A percentile compares a stretch with the other conserved stretches of the same genome.
phyloP scores from a whole-genome alignment of 1,140 invertebrate species.

The Bombus pascuorum region DNA sequence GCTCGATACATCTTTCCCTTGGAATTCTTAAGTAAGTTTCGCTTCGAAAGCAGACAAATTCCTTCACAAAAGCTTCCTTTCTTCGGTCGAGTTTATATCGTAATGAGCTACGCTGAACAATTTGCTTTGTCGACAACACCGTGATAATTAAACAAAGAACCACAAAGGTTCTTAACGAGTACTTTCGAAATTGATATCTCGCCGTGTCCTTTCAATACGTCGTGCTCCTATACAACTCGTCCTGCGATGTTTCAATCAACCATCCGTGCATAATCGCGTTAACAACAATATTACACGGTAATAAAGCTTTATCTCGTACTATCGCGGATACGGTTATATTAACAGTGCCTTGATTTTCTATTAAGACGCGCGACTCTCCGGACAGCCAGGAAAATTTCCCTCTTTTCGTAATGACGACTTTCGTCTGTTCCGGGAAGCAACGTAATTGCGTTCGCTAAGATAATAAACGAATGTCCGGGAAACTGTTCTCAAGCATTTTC shows the following conservation, averaged over 20 bases:
- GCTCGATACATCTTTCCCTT: not conserved
- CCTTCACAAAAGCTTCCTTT: too few relatives aligned
- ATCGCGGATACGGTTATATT: too few relatives aligned
- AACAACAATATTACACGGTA: constrained; percentile 33
- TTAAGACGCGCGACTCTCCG: constrained; percentile 30
- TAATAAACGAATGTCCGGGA: constrained; percentile 7
- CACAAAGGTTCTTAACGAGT: not conserved
- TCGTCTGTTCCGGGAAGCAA: too few relatives aligned
- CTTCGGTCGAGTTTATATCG: too few relatives aligned
- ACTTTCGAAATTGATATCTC: not conserved
- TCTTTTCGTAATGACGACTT: not conserved
- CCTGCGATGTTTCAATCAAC: constrained; percentile 1
- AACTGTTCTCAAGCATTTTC: not conserved
- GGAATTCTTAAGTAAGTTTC: not conserved
- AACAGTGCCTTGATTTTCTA: not conserved
- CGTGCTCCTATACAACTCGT: too few relatives aligned
- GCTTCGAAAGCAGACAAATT: too few relatives aligned
- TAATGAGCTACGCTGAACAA: not conserved
- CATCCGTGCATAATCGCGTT: constrained; percentile 33
- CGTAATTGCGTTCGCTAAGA: not conserved
- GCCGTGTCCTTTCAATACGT: not conserved
- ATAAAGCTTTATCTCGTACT: constrained; percentile 16
- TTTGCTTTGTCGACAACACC: not conserved
- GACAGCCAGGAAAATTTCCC: constrained; percentile 22
- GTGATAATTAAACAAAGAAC: constrained; percentile 6